Evolutionary conservation across 2,797 vertebrate species (phyloP).

Genomic region (Tiaroga cobitis): DNA sequence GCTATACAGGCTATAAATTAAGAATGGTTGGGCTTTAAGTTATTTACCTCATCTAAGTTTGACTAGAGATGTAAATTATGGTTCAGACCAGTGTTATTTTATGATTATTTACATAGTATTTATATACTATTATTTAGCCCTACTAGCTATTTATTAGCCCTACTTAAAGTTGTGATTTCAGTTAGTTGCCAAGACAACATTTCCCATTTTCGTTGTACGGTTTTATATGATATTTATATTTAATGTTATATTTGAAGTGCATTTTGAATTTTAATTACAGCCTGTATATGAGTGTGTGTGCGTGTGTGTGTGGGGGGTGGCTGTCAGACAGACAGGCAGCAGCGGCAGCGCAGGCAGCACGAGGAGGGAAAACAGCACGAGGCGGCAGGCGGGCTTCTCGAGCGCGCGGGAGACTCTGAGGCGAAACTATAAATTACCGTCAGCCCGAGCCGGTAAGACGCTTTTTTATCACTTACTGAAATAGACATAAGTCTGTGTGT

Average conservation of each 20-base stretch:
- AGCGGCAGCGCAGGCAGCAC: conserved; percentile 8
- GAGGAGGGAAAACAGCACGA: conserved; percentile 28
- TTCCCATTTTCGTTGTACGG: too few relatives aligned
- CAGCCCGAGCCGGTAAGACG: conserved; percentile 39
- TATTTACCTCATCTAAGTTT: not conserved
- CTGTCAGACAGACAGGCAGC: conserved; percentile 34
- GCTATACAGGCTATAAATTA: not conserved
- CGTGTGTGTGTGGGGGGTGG: not conserved
- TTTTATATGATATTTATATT: not conserved
- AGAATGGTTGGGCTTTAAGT: not conserved
- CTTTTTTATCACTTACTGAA: not conserved
- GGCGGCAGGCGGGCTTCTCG: conserved; percentile 44
- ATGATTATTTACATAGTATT: not conserved
- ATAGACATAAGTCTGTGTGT: not conserved
- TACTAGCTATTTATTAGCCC: too few relatives aligned
- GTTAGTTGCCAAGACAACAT: not conserved
- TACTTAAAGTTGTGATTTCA: not conserved
- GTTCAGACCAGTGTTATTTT: not conserved
- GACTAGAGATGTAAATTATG: not conserved
- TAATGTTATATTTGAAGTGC: too few relatives aligned
- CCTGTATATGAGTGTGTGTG: not conserved
- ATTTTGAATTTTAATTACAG: not conserved
- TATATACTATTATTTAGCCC: too few relatives aligned
- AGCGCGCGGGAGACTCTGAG: not conserved
- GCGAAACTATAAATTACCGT: conserved; percentile 3